A percentile compares a stretch with the other conserved stretches of the same genome.
These are phyloP conservation scores for Beroe ovata DNA, from an alignment of 37 sponge, comb jelly and placozoan species.

Conservation along the genomic window DNA sequence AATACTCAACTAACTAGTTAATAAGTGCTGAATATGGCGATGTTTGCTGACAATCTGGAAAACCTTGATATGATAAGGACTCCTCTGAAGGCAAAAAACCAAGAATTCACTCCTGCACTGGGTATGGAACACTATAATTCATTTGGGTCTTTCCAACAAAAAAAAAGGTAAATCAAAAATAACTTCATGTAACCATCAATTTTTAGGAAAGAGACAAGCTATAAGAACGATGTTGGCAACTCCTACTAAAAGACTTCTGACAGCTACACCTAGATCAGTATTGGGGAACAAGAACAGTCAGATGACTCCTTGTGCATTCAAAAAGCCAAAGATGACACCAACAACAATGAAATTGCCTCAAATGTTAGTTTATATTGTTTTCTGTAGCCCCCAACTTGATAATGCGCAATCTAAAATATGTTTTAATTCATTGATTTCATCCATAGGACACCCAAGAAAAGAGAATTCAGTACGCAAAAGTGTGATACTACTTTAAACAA, in stretches of 20 bases:
- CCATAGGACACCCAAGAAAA: neutral
- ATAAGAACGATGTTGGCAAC: conserved; percentile 36
- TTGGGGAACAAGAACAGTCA: neutral
- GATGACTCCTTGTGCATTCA: conserved; percentile 20
- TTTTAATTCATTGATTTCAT: too few relatives aligned
- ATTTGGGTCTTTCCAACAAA: too few relatives aligned
- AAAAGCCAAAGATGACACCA: conserved; percentile 4
- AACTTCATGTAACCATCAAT: too few relatives aligned
- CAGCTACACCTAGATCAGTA: conserved; percentile 17
- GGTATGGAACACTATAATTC: neutral
- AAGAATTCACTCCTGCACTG: conserved; percentile 4
- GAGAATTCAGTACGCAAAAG: neutral
- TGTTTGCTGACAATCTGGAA: neutral
- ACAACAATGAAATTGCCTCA: neutral
- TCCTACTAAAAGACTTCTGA: conserved; percentile 7
- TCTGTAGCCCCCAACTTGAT: neutral
- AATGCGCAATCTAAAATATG: too few relatives aligned
- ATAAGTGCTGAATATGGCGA: too few relatives aligned
- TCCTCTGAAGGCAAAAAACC: conserved; percentile 29
- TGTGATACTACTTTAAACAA: neutral
- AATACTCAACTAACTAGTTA: too few relatives aligned
- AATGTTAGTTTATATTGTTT: neutral
- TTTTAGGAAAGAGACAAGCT: conserved; percentile 40
- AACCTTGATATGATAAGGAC: conserved; percentile 1
- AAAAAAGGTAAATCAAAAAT: too few relatives aligned